Conservation (phyloP, 2,113 vertebrate species). For the Sapajus apella region DNA sequence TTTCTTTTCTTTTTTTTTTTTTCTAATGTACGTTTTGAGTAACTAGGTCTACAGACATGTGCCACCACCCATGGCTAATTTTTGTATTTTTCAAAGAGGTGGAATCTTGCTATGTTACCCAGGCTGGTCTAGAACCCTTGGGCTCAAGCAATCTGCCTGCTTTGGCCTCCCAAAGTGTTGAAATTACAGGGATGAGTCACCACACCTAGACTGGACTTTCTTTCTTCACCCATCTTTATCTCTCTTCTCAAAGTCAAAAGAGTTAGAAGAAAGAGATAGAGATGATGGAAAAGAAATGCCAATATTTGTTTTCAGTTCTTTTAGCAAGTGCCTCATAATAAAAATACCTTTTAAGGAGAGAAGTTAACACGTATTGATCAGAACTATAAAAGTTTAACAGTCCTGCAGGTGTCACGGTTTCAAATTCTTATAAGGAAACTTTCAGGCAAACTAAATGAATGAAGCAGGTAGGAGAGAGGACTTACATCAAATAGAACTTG, state of each 20-base stretch:
- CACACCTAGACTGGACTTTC: neutral
- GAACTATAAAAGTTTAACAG: neutral
- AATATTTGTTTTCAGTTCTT: neutral
- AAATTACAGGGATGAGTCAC: too few relatives aligned
- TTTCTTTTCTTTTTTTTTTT: too few relatives aligned
- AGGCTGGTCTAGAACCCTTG: too few relatives aligned
- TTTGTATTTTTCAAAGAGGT: too few relatives aligned
- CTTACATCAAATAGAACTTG: neutral
- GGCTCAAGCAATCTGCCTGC: too few relatives aligned
- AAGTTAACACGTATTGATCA: neutral
- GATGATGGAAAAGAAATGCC: neutral
- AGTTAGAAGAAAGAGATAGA: neutral
- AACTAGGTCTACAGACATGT: too few relatives aligned
- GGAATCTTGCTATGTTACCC: too few relatives aligned
- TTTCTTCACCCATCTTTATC: neutral
- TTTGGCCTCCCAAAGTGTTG: too few relatives aligned
- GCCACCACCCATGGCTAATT: too few relatives aligned
- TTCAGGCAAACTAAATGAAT: neutral
- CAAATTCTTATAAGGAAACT: neutral
- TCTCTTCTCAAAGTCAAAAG: neutral
- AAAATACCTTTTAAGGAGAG: slow-evolving; percentile 7
- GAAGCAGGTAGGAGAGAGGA: neutral
- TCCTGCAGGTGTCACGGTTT: neutral
- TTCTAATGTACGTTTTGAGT: too few relatives aligned
- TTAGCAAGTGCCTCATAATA: neutral